Evolutionary conservation across 2,797 vertebrate genomes (phyloP), one percentile per base, ranked within the genome.

Genomic region (Garrulus glandarius): DNA sequence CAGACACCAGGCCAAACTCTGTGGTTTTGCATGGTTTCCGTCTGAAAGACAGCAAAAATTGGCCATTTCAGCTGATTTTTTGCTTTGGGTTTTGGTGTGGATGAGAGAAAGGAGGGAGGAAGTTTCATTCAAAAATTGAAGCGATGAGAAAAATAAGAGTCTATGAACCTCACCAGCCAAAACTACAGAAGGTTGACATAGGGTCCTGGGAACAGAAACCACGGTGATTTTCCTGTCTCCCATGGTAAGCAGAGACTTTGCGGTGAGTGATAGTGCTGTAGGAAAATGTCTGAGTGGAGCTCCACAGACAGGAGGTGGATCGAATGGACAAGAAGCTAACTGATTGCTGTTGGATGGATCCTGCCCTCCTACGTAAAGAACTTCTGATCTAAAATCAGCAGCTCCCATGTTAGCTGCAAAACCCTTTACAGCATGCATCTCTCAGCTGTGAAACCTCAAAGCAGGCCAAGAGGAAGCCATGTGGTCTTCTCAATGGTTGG

Each of bases 151-250:
- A 96, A 94, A 78, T 84, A 89, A 77, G 87, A 67, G 41, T 76
- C 63, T 82, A 75, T 0, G 29, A 94, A 76, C 53, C 71, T 95
- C 86, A 63, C 53, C 89, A 92, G 85, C 80, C 86, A 95, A 92
- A 93, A 88, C 85, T 95, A 53, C 37, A 3, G 67, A 95, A 96
- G 92, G 87, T 49, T 95, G 84, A 96, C 81, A 69, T 32, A 82
- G 50, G 94, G 78, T 70, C 84, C 92, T 95, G 95, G 80, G 85
- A 96, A 96, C 87, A 82, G 84, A 96, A 97, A 96, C 93, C 96
- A 90, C 77, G 11, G 79, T 5, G 13, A 94, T 92, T 96, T 96
- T 96, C 55, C 64, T 72, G 81, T 93, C 93, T 96, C 89, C 67
- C 84, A 65, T 89, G 87, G 89, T 94, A 93, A 96, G 71, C 57